Percentiles rank a stretch among this genome's conserved stretches.
Conservation (phyloP, 2,797 vertebrate species). For the Nyctalus aviator region DNA sequence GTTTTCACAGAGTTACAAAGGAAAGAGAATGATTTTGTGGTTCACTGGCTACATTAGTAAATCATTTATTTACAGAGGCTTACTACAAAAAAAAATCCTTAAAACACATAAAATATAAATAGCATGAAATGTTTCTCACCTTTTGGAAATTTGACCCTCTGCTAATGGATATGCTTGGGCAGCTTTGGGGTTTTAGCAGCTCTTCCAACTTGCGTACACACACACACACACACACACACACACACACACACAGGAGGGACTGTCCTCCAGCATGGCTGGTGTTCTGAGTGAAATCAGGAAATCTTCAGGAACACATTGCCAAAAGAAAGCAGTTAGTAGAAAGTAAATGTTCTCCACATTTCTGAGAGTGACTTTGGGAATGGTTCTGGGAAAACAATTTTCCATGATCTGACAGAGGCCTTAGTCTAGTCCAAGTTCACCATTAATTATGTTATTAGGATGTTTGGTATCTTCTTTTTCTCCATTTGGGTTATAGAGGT, state of each 20-base stretch:
- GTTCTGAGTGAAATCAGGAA: not conserved
- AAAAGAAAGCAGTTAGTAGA: not conserved
- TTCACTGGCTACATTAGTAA: conserved; percentile 44
- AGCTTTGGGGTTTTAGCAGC: conserved; percentile 37
- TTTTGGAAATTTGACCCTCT: conserved; percentile 51
- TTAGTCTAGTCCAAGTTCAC: not conserved
- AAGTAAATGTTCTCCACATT: not conserved
- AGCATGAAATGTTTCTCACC: conserved; percentile 63
- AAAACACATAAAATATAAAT: conserved; percentile 75
- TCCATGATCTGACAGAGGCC: not conserved
- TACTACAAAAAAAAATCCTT: conserved; percentile 4
- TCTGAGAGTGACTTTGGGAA: not conserved
- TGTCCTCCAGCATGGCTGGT: rapidly evolving
- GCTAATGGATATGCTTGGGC: conserved; percentile 58
- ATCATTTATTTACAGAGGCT: conserved; percentile 66
- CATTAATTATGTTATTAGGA: not conserved
- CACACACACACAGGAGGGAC: not conserved
- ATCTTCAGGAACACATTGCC: not conserved
- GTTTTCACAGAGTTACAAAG: conserved; percentile 52
- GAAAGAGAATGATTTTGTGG: not conserved
- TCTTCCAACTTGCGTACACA: not conserved
- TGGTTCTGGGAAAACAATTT: not conserved
- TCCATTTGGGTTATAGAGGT: not conserved
- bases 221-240: not conserved
- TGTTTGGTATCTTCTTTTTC: not conserved